These are phyloP conservation scores for Anolis apletophallus DNA, from an alignment of 2,797 vertebrate genomes.

Conservation along the genomic window DNA sequence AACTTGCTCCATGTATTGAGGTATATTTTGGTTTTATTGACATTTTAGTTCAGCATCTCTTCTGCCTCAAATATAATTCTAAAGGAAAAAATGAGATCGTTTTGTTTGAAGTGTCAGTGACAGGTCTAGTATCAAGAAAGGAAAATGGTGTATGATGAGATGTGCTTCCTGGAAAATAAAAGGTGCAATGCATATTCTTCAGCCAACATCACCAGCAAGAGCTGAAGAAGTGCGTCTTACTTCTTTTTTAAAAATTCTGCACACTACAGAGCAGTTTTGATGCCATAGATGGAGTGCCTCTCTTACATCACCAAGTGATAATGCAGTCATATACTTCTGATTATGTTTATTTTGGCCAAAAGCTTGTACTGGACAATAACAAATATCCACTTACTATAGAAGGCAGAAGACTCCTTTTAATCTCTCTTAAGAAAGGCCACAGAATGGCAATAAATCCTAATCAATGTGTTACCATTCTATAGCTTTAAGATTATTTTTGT, in stretches of 20 bases:
- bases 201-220: neutral
- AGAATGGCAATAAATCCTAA: neutral
- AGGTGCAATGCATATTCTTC: neutral
- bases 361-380: neutral
- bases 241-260: too few relatives aligned
- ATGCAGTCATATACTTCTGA: neutral
- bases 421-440: neutral
- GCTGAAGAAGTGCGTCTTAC: neutral
- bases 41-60: slow-evolving; percentile 1
- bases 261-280: neutral
- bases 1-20: neutral
- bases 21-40: neutral
- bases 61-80: slow-evolving; percentile 3
- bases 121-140: neutral
- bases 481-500: neutral
- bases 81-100: neutral
- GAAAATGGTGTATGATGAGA: neutral
- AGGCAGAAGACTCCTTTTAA: neutral
- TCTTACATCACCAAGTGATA: neutral
- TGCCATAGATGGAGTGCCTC: neutral
- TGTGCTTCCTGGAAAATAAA: slow-evolving; percentile 6
- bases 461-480: neutral
- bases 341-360: neutral
- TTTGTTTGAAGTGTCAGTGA: neutral
- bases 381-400: neutral